These are phyloP conservation scores for Apus apus DNA, from an alignment of 2,113 vertebrate genomes.

Conservation along the genomic window DNA sequence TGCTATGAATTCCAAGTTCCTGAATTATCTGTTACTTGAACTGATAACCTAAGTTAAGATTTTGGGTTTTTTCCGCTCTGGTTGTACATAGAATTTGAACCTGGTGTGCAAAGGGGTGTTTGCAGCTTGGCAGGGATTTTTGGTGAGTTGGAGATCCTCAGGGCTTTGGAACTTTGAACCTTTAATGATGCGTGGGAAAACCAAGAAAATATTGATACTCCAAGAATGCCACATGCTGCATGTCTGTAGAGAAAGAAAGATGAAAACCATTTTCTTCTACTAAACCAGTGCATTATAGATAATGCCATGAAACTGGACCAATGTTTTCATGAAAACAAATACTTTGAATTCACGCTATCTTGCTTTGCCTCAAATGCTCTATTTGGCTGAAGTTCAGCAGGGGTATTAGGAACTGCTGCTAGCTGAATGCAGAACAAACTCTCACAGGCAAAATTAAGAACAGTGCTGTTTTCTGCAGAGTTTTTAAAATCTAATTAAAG, in stretches of 20 bases:
- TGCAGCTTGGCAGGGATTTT: not conserved
- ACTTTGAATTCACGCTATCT: slow-evolving; percentile 14
- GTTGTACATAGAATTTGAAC: not conserved
- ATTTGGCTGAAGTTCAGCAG: slow-evolving; percentile 44
- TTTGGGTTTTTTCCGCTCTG: not conserved
- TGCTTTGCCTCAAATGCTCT: slow-evolving; percentile 62
- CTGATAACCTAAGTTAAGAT: not conserved
- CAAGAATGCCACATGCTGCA: slow-evolving; percentile 1
- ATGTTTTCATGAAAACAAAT: slow-evolving; percentile 57
- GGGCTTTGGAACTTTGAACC: not conserved
- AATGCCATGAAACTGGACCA: slow-evolving; percentile 59
- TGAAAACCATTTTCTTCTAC: slow-evolving; percentile 30
- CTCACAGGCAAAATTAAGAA: slow-evolving; percentile 75
- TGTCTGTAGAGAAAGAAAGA: not conserved
- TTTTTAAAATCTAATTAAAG: slow-evolving; percentile 71
- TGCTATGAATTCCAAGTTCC: not conserved
- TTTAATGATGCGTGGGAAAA: slow-evolving; percentile 1
- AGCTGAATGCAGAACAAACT: slow-evolving; percentile 47
- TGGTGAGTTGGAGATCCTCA: not conserved
- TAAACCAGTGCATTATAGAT: slow-evolving; percentile 46
- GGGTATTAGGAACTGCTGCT: slow-evolving; percentile 50
- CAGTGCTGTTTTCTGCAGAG: slow-evolving; percentile 70
- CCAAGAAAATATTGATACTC: not conserved
- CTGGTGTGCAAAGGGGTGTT: not conserved
- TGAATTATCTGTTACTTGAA: not conserved